Evolutionary conservation across 2,113 vertebrate genomes (phyloP).

Genomic region (Xiphias gladius): DNA sequence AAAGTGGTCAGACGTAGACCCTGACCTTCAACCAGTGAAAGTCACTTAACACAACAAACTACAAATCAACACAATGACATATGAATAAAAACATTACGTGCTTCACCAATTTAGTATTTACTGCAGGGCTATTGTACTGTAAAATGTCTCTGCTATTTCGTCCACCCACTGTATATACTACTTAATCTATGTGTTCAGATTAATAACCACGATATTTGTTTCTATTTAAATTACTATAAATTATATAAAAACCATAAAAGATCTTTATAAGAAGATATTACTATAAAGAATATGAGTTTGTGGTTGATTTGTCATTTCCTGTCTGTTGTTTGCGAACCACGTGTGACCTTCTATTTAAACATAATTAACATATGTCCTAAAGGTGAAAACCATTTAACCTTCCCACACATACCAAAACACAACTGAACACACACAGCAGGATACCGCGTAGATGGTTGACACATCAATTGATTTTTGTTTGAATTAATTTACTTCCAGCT

Average conservation of each 20-base stretch:
- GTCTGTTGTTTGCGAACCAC: not conserved
- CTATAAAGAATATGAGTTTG: not conserved
- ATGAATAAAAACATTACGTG: not conserved
- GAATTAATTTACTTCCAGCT: constrained; percentile 80
- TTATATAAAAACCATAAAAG: constrained; percentile 27
- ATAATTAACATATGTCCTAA: not conserved
- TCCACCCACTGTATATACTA: constrained; percentile 1
- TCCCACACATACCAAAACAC: not conserved
- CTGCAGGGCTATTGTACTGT: not conserved
- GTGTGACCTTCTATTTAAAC: not conserved
- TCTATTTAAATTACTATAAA: constrained; percentile 48
- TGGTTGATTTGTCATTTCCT: constrained; percentile 8
- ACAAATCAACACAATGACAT: not conserved
- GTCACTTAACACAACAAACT: not conserved
- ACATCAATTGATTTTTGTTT: constrained; percentile 70
- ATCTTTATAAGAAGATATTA: constrained; percentile 19
- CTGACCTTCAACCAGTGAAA: not conserved
- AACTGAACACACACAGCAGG: constrained; percentile 19
- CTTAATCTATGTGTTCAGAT: constrained; percentile 28
- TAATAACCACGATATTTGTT: constrained; percentile 23
- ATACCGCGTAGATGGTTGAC: constrained; percentile 45
- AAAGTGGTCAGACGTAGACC: not conserved
- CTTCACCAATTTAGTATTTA: not conserved
- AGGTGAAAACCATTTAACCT: not conserved
- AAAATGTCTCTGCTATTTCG: constrained; percentile 22